Evolutionary conservation across 2,113 vertebrate species (phyloP).

Genomic region (Orycteropus afer): DNA sequence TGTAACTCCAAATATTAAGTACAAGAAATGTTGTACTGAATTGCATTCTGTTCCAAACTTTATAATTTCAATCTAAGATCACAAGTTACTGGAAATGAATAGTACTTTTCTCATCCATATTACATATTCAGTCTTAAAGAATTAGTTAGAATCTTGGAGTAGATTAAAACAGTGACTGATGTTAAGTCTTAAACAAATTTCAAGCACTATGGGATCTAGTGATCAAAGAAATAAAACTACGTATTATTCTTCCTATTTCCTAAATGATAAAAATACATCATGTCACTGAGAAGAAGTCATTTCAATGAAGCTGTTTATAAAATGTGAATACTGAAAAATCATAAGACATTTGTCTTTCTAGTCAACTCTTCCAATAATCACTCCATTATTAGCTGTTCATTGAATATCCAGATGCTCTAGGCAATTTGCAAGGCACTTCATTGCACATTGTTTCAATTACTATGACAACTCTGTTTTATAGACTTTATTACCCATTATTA

Average conservation of each 20-base stretch:
- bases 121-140: neutral
- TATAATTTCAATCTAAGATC: neutral
- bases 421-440: neutral
- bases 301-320: neutral
- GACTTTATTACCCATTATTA: neutral
- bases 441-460: constrained; percentile 3
- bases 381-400: neutral
- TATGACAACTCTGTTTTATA: neutral
- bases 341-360: neutral
- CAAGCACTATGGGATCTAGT: neutral
- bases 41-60: neutral
- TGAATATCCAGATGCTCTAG: neutral
- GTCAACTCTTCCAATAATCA: neutral
- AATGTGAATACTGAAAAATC: neutral
- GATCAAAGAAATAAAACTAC: neutral
- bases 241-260: neutral
- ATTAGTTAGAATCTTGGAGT: neutral
- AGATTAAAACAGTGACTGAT: neutral
- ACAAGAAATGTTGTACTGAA: neutral
- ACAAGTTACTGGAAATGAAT: neutral
- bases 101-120: neutral
- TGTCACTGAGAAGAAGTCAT: neutral
- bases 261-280: neutral
- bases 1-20: neutral
- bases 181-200: neutral